A percentile compares a stretch with the other conserved stretches of the same genome.
These are phyloP conservation scores for Meleagris gallopavo DNA, from an alignment of 2,113 vertebrate genomes.

Conservation along the genomic window DNA sequence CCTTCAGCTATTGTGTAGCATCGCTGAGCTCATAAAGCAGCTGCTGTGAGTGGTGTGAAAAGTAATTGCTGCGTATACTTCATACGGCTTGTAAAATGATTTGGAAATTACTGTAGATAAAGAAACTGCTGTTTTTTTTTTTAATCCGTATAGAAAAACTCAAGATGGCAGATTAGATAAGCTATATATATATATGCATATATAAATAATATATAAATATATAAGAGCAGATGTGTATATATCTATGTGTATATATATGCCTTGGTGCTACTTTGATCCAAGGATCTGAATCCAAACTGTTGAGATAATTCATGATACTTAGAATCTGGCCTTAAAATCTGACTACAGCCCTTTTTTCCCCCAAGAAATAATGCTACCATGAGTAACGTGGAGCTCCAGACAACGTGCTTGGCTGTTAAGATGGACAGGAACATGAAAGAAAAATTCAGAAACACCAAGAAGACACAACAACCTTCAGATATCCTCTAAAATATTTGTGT, in stretches of 20 bases:
- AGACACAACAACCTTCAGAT: not conserved
- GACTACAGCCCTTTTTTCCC: not conserved
- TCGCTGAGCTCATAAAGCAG: conserved; percentile 47
- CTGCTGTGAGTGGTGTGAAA: conserved; percentile 48
- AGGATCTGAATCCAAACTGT: not conserved
- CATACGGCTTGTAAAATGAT: conserved; percentile 35
- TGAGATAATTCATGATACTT: conserved; percentile 1
- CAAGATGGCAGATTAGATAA: conserved; percentile 24
- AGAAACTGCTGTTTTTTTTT: conserved; percentile 19
- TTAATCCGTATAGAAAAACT: not conserved
- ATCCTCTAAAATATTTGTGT: not conserved
- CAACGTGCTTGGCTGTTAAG: not conserved
- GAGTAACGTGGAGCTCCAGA: not conserved
- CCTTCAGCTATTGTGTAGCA: not conserved
- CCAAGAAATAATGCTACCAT: not conserved
- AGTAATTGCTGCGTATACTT: conserved; percentile 56
- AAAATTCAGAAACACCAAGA: not conserved
- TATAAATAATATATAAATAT: not conserved
- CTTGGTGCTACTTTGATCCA: not conserved
- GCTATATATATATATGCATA: not conserved
- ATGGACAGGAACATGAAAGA: not conserved
- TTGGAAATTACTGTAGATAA: conserved; percentile 24
- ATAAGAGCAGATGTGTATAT: not conserved
- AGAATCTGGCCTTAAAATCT: not conserved
- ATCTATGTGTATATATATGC: not conserved